Evolutionary conservation across 2,888 invertebrate genomes (phyloP).

Genomic region (Coelopa pilipes): DNA sequence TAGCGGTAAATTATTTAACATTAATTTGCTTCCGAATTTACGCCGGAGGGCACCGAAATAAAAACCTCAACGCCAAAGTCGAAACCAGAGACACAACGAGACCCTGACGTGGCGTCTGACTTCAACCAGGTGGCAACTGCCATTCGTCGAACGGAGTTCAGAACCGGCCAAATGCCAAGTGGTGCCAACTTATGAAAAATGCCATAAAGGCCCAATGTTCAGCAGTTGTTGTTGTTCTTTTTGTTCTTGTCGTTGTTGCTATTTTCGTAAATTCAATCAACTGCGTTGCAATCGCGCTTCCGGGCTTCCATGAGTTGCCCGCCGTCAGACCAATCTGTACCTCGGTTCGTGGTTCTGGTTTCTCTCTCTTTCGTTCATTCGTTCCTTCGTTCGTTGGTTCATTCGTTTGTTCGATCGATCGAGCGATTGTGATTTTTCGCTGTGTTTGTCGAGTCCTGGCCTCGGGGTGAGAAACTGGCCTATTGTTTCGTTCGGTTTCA

Average conservation of each 20-base stretch:
- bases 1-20: conserved; percentile 28
- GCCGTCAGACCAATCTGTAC: background rate
- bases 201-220: conserved; percentile 24
- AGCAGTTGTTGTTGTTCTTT: background rate
- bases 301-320: conserved; percentile 24
- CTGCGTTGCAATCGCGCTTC: conserved; percentile 28
- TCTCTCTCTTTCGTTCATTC: background rate
- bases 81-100: background rate
- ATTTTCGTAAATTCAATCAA: conserved; percentile 28
- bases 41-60: conserved; percentile 9
- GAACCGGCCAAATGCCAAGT: background rate
- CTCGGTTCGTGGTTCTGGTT: conserved; percentile 3
- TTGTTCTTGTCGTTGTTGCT: background rate
- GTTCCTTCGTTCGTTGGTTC: background rate
- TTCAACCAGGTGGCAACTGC: conserved; percentile 31
- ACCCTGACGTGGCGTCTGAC: conserved; percentile 24
- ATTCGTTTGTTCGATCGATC: background rate
- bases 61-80: conserved; percentile 10
- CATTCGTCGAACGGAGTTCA: background rate
- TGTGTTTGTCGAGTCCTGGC: conserved; percentile 5
- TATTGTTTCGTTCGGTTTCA: background rate
- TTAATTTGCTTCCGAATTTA: conserved; percentile 34
- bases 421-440: too few species aligned
- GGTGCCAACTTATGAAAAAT: conserved; percentile 26
- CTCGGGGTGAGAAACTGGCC: background rate